Conservation (phyloP, 1,140 invertebrate species). For the Bicyclus anynana region DNA sequence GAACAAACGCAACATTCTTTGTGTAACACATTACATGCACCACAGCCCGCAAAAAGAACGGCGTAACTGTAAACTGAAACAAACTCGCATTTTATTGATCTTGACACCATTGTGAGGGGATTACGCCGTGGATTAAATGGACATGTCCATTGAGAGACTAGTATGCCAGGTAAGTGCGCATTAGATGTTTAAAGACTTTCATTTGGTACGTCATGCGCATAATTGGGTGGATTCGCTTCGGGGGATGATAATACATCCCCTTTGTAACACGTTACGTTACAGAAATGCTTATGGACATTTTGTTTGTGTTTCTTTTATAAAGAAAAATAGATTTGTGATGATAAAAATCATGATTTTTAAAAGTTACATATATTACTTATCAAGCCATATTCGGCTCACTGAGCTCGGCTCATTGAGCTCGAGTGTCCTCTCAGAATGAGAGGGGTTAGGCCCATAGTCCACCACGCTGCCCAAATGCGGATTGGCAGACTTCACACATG, state of each 20-base stretch:
- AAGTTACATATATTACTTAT: no score
- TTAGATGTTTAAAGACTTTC: slow-evolving; percentile 2
- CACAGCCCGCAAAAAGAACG: neutral
- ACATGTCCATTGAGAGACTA: neutral
- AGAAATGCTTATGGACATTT: neutral
- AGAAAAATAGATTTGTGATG: no score
- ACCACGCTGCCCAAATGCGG: no score
- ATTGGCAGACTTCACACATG: no score
- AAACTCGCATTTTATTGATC: slow-evolving; percentile 8
- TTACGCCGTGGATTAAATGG: slow-evolving; percentile 5
- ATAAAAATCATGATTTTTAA: no score
- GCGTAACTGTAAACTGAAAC: slow-evolving; percentile 8
- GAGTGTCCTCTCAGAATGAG: no score
- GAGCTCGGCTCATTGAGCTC: no score
- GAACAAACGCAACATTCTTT: slow-evolving; percentile 4
- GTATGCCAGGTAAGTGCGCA: slow-evolving; percentile 1
- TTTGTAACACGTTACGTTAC: neutral
- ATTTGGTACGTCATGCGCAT: neutral
- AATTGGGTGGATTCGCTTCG: slow-evolving; percentile 6
- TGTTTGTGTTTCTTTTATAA: neutral
- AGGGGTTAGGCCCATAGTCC: no score
- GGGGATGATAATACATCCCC: slow-evolving; percentile 4
- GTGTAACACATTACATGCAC: neutral
- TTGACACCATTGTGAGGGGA: slow-evolving; percentile 10
- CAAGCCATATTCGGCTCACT: no score